Evolutionary conservation across 1,140 invertebrate species (phyloP), one percentile per base, ranked within the genome.

Genomic region (Drosophila azteca): DNA sequence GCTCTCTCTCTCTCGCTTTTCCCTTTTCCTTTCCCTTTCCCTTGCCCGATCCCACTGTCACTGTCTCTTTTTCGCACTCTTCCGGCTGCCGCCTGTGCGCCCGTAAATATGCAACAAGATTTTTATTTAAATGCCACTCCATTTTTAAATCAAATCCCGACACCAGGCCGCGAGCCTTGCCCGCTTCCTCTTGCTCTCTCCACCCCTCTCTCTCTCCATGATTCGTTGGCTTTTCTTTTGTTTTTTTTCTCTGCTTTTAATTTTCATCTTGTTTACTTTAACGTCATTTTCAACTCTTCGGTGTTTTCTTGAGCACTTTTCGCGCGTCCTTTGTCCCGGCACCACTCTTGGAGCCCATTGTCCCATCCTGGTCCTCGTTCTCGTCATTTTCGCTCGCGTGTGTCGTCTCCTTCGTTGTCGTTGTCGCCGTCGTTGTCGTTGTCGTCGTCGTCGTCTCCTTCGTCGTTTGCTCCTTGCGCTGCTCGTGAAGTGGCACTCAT

Each of bases 201-300:
- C 46, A 31, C 13, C 49, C 49, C 49, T 31, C 41, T 62, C 46
- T 46, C 26, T 35, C 26, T 43, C 39, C 52, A 53, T 59, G 52
- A 20, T 60, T 59, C 50, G 64, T 45, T 64, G 60, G 22, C 26
- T 39, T 63, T 39, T 60, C 50, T 11, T 58, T 49, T 53, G 62
- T 31, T 59, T 59, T 39, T 51, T 48, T 51, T 51, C 44, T 63
- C 60, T 54, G 85, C 84, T 89, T 89, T 89, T 89, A 89, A 85
- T 89, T 82, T 85, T 90, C 75, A 90, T 90, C 81, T 90, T 90
- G 85, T 90, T 90, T 90, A 90, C 81, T 90, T 90, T 90, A 90
- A 90, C 77, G 87, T 83, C 81, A 90, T 90, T 90, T 90, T 90
- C 79, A 85, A 90, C 87, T 90, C 81, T 85, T 90, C 85, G 85